Base-by-base conservation (phyloP, 2,797 vertebrate species). In the Calcarius lapponicus region DNA sequence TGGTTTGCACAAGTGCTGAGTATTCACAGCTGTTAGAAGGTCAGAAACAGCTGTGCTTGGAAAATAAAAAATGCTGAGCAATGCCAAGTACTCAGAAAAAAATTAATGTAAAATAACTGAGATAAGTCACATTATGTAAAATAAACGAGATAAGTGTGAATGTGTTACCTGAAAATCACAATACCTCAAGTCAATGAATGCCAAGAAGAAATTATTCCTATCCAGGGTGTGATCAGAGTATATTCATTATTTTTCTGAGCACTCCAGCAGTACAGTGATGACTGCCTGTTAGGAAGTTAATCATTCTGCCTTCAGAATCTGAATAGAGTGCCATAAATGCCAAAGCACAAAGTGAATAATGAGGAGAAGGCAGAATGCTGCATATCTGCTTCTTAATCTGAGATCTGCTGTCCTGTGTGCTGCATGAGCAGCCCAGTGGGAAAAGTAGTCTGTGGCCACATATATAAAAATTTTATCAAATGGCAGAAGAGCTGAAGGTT, bases 281-380 rank as follows among this genome's bases (percentile, higher is more conserved):
- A 75, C 62, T 92, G 74, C 51, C 86, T 92, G 25, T 85, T 85
- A 93, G 84, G 89, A 91, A 91, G 56, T 92, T 96, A 93, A 92
- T 94, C 60, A 89, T 81, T 94, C 48, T 93, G 48, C 81, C 84
- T 93, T 92, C 87, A 62, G 62, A 79, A 50, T 45, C 43, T 92
- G 80, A 95, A 87, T 66, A 87, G 70, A 64, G 42, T 69, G 54
- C 58, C 0, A 0, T 47, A 51, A 91, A 61, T 88, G 58, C 65
- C 65, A 66, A 48, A 70, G 79, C 71, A 91, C 43, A 29, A 71
- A 70, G 60, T 73, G 83, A 88, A 57, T 88, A 81, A 94, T 6
- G 12, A 89, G 56, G 34, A 61, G 58, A 48, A 88, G 74, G 53
- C 17, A 38, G 29, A 45, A 73, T 86, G 61, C 76, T 65, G 47